Evolutionary conservation across 2,888 invertebrate species (phyloP).

Genomic region (Tenthredo mesomela): DNA sequence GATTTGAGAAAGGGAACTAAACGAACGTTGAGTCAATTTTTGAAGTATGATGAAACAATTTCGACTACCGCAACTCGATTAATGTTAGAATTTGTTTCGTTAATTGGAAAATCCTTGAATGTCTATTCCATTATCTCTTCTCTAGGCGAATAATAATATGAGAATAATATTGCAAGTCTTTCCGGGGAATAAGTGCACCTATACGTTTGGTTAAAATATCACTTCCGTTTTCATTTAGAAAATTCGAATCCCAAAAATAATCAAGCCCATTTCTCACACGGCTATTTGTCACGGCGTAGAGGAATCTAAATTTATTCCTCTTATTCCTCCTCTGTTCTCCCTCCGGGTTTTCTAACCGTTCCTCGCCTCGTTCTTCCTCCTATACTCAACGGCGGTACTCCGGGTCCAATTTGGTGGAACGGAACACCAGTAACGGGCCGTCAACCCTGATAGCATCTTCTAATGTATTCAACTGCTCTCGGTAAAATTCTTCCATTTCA

Average conservation of each 20-base stretch:
- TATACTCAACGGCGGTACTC: conserved; percentile 55
- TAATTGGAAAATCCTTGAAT: conserved; percentile 14
- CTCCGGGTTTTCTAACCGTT: conserved; percentile 34
- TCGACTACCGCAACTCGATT: not conserved
- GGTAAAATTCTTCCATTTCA: conserved; percentile 52
- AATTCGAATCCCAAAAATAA: conserved; percentile 49
- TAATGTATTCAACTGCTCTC: conserved; percentile 56
- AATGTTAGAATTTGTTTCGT: conserved; percentile 23
- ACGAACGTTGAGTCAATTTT: not conserved
- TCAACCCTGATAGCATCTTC: conserved; percentile 55
- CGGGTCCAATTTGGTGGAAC: conserved; percentile 66
- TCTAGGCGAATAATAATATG: not conserved
- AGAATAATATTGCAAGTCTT: not conserved
- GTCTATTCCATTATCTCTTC: not conserved
- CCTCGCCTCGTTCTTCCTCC: conserved; percentile 34
- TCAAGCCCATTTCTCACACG: conserved; percentile 50
- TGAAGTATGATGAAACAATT: not conserved
- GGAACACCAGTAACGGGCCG: conserved; percentile 66
- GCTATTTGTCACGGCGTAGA: conserved; percentile 47
- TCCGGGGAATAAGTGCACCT: conserved; percentile 4
- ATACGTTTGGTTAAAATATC: conserved; percentile 25
- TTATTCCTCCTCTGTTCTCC: conserved; percentile 47
- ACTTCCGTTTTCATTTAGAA: conserved; percentile 45
- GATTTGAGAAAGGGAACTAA: not conserved
- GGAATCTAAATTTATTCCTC: conserved; percentile 51